A percentile compares a stretch with the other conserved stretches of the same genome.
These are phyloP conservation scores for Peromyscus attwateri DNA, from an alignment of 2,797 vertebrate species.

Conservation along the genomic window DNA sequence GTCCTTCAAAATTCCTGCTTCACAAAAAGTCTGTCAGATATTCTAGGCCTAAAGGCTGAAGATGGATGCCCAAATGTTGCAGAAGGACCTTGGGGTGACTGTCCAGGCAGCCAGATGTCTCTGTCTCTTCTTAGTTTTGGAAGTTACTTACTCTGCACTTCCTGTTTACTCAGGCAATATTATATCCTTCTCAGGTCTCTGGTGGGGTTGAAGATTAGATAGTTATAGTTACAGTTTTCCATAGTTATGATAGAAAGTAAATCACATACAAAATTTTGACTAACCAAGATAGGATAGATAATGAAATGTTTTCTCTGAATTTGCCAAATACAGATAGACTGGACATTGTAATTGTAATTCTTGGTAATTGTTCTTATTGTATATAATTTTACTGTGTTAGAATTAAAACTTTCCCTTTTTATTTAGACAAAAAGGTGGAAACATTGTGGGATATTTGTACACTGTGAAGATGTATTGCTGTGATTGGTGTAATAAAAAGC, in stretches of 20 bases:
- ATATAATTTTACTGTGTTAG: background rate
- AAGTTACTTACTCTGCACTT: background rate
- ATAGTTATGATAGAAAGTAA: background rate
- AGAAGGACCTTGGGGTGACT: background rate
- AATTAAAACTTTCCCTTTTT: background rate
- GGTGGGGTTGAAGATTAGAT: background rate
- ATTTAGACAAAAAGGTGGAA: background rate
- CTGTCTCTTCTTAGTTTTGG: background rate
- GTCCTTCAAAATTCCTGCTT: background rate
- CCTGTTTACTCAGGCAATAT: background rate
- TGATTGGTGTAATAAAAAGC: background rate
- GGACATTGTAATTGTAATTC: background rate
- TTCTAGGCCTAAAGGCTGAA: background rate
- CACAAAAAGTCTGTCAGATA: background rate
- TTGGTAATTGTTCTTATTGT: background rate
- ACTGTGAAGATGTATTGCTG: background rate
- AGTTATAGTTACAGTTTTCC: background rate
- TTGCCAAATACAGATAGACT: background rate
- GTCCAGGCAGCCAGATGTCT: background rate
- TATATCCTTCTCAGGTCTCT: background rate
- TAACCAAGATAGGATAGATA: background rate
- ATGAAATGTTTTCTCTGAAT: background rate
- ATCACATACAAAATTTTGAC: background rate
- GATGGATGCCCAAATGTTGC: background rate
- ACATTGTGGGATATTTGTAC: background rate